Percentiles rank a stretch among this genome's conserved stretches.
phyloP scores from a whole-genome alignment of 2,113 vertebrate species.

The Bettongia penicillata region DNA sequence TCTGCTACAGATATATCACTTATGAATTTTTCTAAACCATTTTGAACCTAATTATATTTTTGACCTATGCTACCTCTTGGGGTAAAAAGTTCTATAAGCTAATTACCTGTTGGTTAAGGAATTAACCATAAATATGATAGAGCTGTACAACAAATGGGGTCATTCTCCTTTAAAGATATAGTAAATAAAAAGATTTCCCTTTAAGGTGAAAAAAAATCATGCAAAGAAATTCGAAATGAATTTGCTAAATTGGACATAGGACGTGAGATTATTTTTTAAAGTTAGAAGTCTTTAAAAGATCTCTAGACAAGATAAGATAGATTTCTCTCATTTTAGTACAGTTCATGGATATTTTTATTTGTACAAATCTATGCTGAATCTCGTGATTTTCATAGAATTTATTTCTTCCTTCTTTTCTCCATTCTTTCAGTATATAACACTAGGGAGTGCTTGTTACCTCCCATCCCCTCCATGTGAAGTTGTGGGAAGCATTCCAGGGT shows the following conservation, averaged over 20 bases:
- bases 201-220: background rate
- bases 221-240: background rate
- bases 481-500: background rate
- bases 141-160: background rate
- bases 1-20: conserved; percentile 25
- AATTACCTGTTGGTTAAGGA: conserved; percentile 14
- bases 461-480: background rate
- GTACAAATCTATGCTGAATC: background rate
- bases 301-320: background rate
- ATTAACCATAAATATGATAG: background rate
- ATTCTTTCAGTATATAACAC: background rate
- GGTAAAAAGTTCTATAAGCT: conserved; percentile 41
- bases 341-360: background rate
- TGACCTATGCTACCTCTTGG: background rate
- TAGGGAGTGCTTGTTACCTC: background rate
- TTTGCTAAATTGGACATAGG: background rate
- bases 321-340: background rate
- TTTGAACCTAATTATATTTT: conserved; percentile 35
- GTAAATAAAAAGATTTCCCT: background rate
- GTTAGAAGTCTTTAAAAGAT: background rate
- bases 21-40: conserved; percentile 44
- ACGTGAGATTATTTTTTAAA: background rate
- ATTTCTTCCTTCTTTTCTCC: background rate
- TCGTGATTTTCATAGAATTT: background rate
- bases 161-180: background rate